A percentile compares a stretch with the other conserved stretches of the same genome.
phyloP scores from a whole-genome alignment of 1,140 invertebrate species.

The Drosophila burlai region DNA sequence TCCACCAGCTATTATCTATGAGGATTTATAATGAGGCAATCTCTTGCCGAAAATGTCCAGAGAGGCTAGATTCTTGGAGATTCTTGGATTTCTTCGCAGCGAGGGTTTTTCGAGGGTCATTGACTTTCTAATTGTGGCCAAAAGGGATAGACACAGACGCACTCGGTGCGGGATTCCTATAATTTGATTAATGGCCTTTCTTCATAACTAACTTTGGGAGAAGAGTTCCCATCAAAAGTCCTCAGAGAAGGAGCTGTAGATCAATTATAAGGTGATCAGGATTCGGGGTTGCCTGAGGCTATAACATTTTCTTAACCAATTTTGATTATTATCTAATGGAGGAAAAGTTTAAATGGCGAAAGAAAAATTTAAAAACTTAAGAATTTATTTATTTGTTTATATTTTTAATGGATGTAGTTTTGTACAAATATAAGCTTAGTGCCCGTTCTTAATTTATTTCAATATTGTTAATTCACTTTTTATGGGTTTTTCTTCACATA shows the following conservation, averaged over 20 bases:
- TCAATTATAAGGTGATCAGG: conserved; percentile 44
- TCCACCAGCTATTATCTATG: conserved; percentile 50
- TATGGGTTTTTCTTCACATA: too few relatives aligned
- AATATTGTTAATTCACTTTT: too few relatives aligned
- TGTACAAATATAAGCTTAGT: too few relatives aligned
- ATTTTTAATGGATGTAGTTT: too few relatives aligned
- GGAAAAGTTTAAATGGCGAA: neutral
- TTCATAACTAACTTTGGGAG: conserved; percentile 19
- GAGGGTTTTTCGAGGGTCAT: conserved; percentile 51
- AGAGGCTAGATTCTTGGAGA: conserved; percentile 34
- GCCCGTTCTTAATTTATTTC: too few relatives aligned
- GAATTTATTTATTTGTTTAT: too few relatives aligned
- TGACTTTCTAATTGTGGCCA: conserved; percentile 60
- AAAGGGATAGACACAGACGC: conserved; percentile 46
- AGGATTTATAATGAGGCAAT: conserved; percentile 77
- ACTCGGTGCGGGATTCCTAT: conserved; percentile 46
- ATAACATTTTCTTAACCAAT: neutral
- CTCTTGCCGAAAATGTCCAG: conserved; percentile 78
- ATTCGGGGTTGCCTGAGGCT: neutral
- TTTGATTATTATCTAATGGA: neutral
- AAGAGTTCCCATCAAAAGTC: conserved; percentile 23
- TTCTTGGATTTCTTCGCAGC: conserved; percentile 29
- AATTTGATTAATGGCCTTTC: conserved; percentile 67
- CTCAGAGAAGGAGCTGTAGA: conserved; percentile 9
- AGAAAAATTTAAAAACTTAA: too few relatives aligned